Evolutionary conservation across 2,888 invertebrate genomes (phyloP).

Genomic region (Tetheella fluctuosa): DNA sequence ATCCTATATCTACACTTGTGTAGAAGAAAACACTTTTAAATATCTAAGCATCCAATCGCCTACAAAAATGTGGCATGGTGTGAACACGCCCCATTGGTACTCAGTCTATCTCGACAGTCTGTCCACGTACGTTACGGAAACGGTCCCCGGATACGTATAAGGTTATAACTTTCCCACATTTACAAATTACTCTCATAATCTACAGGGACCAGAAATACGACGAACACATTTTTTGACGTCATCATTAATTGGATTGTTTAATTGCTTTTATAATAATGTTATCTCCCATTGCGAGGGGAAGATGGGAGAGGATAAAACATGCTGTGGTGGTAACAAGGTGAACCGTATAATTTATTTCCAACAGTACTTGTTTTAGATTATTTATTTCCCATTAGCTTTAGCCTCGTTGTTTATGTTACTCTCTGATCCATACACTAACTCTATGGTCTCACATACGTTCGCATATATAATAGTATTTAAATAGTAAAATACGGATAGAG

Average conservation of each 20-base stretch:
- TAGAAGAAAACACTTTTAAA: too few relatives aligned
- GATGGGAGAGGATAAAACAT: not conserved
- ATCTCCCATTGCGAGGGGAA: not conserved
- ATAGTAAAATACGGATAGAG: too few relatives aligned
- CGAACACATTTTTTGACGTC: constrained; percentile 11
- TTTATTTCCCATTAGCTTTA: too few relatives aligned
- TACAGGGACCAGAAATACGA: constrained; percentile 12
- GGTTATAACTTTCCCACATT: constrained; percentile 19
- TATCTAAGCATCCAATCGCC: too few relatives aligned
- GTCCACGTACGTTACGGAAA: constrained; percentile 14
- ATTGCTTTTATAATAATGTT: not conserved
- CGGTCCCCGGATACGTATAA: constrained; percentile 12
- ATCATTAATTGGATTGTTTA: constrained; percentile 2
- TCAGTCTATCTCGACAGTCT: constrained; percentile 13
- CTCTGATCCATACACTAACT: too few relatives aligned
- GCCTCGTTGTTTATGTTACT: too few relatives aligned
- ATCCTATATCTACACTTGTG: too few relatives aligned
- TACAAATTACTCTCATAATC: constrained; percentile 20
- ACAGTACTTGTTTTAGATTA: too few relatives aligned
- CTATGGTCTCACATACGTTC: too few relatives aligned
- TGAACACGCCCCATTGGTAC: not conserved
- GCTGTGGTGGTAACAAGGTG: not conserved
- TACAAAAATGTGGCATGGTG: not conserved
- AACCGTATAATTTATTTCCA: not conserved
- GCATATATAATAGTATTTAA: too few relatives aligned